Base-by-base conservation (phyloP, 2,888 invertebrate genomes). In the Caenorhabditis wallacei region DNA sequence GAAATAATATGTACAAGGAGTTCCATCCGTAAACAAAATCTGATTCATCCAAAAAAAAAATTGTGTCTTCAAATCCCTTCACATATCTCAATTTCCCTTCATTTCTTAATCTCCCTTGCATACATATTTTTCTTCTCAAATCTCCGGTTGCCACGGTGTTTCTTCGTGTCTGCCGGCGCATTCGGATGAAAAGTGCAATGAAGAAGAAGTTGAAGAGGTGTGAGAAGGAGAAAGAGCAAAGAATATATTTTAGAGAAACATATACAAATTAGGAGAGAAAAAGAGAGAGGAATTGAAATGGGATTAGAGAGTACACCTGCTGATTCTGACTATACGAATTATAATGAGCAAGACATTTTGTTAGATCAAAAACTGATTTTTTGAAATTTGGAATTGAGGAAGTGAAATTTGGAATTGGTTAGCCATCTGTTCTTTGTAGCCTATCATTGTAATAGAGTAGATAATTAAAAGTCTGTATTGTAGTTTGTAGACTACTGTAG, bases 281-380 rank as follows among this genome's bases (percentile, higher is more conserved):
- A 46, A 24, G 22, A 46, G 24, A 11, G 40, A 61, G 24, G 26
- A 26, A 26, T 13, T 5, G 16, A 56, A 63, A 63, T 26, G 13
- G 0, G 43, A 63, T 63, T 63, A 61, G n/a, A n/a, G 20, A 22
- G 59, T 59, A 20, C 59, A 59, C 40, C 40, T 59, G 37, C n/a
- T n/a, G 37, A 5, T 59, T 30, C n/a, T 59, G 37, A 22, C 59
- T 59, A 37, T 35, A 57, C 56, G 30, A 56, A 56, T 18, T 18
- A 18, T 48, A 48, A 48, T 48, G n/a, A 56, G 24, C 30, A 1
- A 16, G 22, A 20, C 10, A 59, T 22, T 40, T 18, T 35, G 40
- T 59, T 59, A 22, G 16, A 13, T n/a, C 18, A 13, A 18, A 30
- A 8, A 56, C 46, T 18, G 13, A 13, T 43, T 43, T 43, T 3